Conservation (phyloP, 1,140 invertebrate genomes). For the Pseudomyrmex pallidus region DNA sequence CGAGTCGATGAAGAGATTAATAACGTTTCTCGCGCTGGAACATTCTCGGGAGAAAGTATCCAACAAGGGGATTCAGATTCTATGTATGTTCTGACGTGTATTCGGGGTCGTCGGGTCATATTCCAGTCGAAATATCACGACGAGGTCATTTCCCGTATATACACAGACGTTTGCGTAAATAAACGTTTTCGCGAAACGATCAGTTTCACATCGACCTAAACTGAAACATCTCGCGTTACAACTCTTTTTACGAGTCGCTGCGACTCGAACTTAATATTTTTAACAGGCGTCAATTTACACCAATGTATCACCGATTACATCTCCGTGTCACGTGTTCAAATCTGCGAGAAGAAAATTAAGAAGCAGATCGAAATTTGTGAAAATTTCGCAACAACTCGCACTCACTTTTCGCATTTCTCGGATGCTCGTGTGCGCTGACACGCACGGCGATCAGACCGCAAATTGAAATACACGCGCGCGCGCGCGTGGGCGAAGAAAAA, state of each 20-base stretch:
- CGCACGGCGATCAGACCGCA: neutral
- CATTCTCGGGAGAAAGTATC: conserved; percentile 58
- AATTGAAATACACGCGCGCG: neutral
- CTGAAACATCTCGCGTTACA: too few species aligned
- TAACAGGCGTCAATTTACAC: too few species aligned
- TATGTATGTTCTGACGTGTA: conserved; percentile 16
- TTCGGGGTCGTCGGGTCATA: conserved; percentile 43
- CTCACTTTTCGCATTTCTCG: conserved; percentile 23
- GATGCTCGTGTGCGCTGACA: conserved; percentile 23
- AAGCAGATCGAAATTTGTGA: too few species aligned
- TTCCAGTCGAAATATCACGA: conserved; percentile 46
- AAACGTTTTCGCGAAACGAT: too few species aligned
- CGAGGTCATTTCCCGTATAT: conserved; percentile 12
- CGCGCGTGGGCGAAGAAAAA: conserved; percentile 20
- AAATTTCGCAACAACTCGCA: neutral
- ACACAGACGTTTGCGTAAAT: neutral
- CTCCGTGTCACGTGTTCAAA: too few species aligned
- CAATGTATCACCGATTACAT: too few species aligned
- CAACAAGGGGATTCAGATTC: conserved; percentile 50
- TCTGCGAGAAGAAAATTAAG: too few species aligned
- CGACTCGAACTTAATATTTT: too few species aligned
- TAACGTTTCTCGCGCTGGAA: conserved; percentile 47
- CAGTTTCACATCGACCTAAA: too few species aligned
- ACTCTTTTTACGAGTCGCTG: too few species aligned
- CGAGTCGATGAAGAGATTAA: conserved; percentile 59